Percentiles rank a stretch among this genome's conserved stretches.
phyloP scores from a whole-genome alignment of 2,888 invertebrate species.

The Gortyna flavago region DNA sequence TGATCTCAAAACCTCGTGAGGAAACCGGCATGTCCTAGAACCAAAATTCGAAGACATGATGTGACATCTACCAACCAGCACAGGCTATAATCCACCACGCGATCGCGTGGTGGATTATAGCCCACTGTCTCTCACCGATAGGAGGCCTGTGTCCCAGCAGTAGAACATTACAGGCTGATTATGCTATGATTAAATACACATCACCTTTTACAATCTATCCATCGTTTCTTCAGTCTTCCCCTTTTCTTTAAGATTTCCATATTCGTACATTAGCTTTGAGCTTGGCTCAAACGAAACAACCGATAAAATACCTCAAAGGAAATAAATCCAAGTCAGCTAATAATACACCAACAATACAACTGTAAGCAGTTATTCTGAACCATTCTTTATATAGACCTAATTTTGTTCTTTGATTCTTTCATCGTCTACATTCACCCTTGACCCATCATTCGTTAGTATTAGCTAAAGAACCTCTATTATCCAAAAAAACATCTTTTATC shows the following conservation, averaged over 20 bases:
- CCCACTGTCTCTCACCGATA: not conserved
- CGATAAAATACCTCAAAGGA: constrained; percentile 26
- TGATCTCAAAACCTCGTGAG: not conserved
- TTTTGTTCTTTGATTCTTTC: constrained; percentile 80
- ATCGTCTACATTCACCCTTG: constrained; percentile 81
- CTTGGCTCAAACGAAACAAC: not conserved
- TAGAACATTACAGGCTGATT: not conserved
- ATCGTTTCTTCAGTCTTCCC: not conserved
- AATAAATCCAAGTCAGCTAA: constrained; percentile 51
- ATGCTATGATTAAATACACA: not conserved
- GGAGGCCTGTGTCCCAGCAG: not conserved
- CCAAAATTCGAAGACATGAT: not conserved
- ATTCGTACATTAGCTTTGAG: not conserved
- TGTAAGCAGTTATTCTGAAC: constrained; percentile 57
- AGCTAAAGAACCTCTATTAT: constrained; percentile 70
- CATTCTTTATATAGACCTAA: constrained; percentile 69
- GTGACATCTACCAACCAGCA: not conserved
- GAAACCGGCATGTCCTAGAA: not conserved
- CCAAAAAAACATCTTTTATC: constrained; percentile 64
- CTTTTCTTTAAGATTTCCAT: not conserved
- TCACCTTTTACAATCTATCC: not conserved
- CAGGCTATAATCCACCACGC: too few relatives aligned
- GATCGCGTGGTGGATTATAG: too few relatives aligned
- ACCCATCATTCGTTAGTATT: constrained; percentile 86
- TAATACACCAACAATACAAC: constrained; percentile 62